These are phyloP conservation scores for Hyles euphorbiae DNA, from an alignment of 1,140 invertebrate species.

Conservation along the genomic window DNA sequence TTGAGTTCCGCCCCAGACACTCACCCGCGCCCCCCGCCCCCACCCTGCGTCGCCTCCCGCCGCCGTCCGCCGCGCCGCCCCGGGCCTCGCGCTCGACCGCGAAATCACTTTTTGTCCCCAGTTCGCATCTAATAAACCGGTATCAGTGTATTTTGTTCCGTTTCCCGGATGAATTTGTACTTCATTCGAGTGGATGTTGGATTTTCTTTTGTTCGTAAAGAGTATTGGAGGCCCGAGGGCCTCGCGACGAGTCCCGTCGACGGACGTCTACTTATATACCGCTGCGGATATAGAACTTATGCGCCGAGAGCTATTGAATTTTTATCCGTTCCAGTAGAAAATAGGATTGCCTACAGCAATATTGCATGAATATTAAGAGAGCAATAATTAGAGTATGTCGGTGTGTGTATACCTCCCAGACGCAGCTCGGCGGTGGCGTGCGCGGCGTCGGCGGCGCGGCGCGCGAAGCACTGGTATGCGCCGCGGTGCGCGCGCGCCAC, in stretches of 20 bases:
- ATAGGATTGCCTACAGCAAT: no score
- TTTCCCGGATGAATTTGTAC: background rate
- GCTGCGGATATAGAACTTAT: no score
- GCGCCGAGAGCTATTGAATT: no score
- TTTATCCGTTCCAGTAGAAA: no score
- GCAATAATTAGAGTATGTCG: background rate
- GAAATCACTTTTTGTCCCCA: conserved; percentile 13
- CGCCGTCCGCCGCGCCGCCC: background rate
- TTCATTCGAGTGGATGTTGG: background rate
- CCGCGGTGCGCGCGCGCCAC: conserved; percentile 83
- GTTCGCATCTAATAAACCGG: conserved; percentile 9
- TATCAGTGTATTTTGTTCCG: conserved; percentile 2
- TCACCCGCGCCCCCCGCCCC: background rate
- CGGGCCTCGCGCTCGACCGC: background rate
- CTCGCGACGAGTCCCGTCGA: no score
- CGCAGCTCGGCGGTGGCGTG: conserved; percentile 83
- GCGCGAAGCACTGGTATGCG: conserved; percentile 88
- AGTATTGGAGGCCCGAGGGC: no score
- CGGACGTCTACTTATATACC: no score
- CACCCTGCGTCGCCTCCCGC: no score
- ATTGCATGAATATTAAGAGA: no score
- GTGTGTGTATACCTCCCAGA: conserved; percentile 79
- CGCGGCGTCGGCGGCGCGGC: conserved; percentile 79
- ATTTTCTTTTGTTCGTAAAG: background rate
- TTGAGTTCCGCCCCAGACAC: conserved; percentile 13